Conservation (phyloP, 2,113 vertebrate genomes). For the Phaethornis superciliosus region DNA sequence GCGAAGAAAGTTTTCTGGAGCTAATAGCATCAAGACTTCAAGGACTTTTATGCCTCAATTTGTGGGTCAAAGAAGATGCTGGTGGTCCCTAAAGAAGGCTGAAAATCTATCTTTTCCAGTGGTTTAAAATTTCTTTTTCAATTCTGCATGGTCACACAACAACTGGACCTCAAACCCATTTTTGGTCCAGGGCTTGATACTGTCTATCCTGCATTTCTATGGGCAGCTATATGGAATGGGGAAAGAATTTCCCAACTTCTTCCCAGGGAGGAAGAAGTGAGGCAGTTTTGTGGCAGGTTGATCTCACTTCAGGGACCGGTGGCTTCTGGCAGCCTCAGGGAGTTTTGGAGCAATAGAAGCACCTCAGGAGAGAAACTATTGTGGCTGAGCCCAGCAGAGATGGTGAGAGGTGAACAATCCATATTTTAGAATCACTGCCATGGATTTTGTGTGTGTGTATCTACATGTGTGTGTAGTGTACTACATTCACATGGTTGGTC, state of each 20-base stretch:
- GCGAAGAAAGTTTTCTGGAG: not conserved
- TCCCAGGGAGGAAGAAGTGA: not conserved
- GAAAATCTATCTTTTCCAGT: not conserved
- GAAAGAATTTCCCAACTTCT: conserved; percentile 5
- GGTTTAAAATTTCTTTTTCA: not conserved
- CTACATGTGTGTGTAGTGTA: not conserved
- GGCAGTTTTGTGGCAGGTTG: not conserved
- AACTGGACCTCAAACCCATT: not conserved
- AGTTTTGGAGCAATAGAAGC: not conserved
- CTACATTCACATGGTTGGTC: not conserved
- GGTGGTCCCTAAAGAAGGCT: not conserved
- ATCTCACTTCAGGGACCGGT: not conserved
- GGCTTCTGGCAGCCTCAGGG: not conserved
- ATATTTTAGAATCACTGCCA: not conserved
- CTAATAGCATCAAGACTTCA: not conserved
- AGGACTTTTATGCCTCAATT: not conserved
- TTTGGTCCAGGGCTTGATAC: not conserved
- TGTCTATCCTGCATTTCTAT: not conserved
- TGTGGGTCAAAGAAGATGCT: not conserved
- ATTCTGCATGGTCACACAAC: not conserved
- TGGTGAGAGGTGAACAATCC: not conserved
- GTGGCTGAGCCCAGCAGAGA: fast-evolving
- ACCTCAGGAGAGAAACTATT: not conserved
- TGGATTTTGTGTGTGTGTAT: not conserved
- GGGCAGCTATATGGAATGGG: not conserved